Base-by-base conservation (phyloP, 2,113 vertebrate genomes). In the Hymenochirus boettgeri region DNA sequence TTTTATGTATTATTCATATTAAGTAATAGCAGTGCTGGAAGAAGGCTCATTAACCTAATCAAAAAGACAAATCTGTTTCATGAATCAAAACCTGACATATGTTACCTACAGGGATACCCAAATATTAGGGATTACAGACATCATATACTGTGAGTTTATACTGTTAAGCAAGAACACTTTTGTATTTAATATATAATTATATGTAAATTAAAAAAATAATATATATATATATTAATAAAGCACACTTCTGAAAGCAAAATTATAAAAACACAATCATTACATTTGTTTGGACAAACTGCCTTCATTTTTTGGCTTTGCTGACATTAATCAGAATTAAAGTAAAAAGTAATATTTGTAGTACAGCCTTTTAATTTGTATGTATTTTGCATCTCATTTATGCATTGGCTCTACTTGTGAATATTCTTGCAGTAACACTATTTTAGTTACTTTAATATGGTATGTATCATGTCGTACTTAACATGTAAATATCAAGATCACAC, bases 141-240 rank as follows among this genome's bases (percentile, higher is more conserved):
- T 69, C 58, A 69, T 60, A 69, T 69, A 69, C 65, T 69, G 65
- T 69, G 65, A 69, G 65, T 69, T 69, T 69, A 26, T 69, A 69
- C 27, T 69, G 65, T 69, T 60, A 29, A 23, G 29, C 25, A 62
- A 59, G 56, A 26, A 51, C 47, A 69, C 56, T 25, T 69, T 69
- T 62, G 29, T 52, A 35, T 62, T 62, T 13, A 52, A 18, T 53
- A 59, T 69, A 53, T 37, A 50, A 51, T 66, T 58, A 57, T 51
- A 26, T 67, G 64, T 69, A 69, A 17, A 52, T 42, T 60, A 37
- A 69, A 46, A 48, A 53, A n/a, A n/a, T n/a, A n/a, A n/a, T n/a
- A n/a, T n/a, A n/a, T n/a, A n/a, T n/a, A 59, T 45, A 69, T 45
- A 53, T 59, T 60, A 62, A 69, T 69, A 69, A 69, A 69, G 65